A percentile compares a stretch with the other conserved stretches of the same genome.
Conservation (phyloP, 2,888 invertebrate species). For the Plebejus anna region DNA sequence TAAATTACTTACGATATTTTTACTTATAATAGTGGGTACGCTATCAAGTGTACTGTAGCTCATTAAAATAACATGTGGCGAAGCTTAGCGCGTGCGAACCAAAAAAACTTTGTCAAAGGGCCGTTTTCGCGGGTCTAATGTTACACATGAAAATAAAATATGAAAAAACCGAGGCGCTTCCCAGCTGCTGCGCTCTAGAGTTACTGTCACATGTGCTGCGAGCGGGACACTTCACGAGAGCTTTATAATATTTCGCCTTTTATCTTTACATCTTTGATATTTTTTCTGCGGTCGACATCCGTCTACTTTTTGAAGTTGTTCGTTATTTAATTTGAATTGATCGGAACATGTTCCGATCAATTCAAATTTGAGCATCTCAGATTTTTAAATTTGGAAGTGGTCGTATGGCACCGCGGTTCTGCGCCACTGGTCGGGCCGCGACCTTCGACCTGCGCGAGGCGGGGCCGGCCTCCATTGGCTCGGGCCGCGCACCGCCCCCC, state of each 20-base stretch:
- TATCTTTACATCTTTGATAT: slow-evolving; percentile 9
- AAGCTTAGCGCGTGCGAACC: slow-evolving; percentile 66
- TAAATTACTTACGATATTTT: neutral
- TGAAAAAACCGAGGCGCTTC: slow-evolving; percentile 55
- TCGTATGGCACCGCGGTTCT: slow-evolving; percentile 40
- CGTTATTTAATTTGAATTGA: neutral
- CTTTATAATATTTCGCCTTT: slow-evolving; percentile 18
- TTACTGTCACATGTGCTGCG: slow-evolving; percentile 60
- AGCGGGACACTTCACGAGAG: slow-evolving; percentile 6
- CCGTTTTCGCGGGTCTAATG: slow-evolving; percentile 66
- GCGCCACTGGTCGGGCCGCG: slow-evolving; percentile 62
- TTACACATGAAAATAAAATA: slow-evolving; percentile 58
- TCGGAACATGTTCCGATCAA: neutral
- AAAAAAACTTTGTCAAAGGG: slow-evolving; percentile 48
- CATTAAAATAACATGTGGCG: slow-evolving; percentile 66
- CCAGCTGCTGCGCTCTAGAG: slow-evolving; percentile 70
- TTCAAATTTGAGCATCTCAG: neutral
- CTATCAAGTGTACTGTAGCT: slow-evolving; percentile 24
- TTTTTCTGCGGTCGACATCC: neutral
- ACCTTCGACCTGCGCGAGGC: slow-evolving; percentile 68
- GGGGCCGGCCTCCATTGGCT: slow-evolving; percentile 73
- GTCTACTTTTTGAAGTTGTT: neutral
- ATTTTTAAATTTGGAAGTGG: neutral
- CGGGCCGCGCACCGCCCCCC: slow-evolving; percentile 56
- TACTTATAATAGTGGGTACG: neutral